phyloP scores from a whole-genome alignment of 2,888 invertebrate species.

The Ceraclea dissimilis region DNA sequence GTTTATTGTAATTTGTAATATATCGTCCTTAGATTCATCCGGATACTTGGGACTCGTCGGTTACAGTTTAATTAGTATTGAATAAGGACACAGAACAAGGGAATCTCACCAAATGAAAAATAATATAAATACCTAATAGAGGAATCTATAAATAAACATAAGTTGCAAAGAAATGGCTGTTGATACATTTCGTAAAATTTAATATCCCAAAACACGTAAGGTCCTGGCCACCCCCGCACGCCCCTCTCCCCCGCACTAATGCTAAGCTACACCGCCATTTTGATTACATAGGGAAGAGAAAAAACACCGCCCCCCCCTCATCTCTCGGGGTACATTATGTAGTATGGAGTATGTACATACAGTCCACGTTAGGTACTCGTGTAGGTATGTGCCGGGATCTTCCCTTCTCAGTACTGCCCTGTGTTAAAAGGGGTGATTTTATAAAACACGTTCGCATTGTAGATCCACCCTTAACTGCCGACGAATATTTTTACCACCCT shows the following conservation, averaged over 20 bases:
- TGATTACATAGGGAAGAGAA: constrained; percentile 23
- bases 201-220: constrained; percentile 5
- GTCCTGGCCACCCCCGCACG: constrained; percentile 11
- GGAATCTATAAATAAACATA: too few species aligned
- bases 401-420: constrained; percentile 18
- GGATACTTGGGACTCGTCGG: too few species aligned
- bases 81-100: too few species aligned
- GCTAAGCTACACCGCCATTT: constrained; percentile 22
- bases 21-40: too few species aligned
- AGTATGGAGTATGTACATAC: not conserved
- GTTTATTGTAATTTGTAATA: too few species aligned
- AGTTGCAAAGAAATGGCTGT: not conserved
- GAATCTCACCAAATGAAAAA: too few species aligned
- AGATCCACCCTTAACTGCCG: constrained; percentile 22
- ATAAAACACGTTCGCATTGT: constrained; percentile 26
- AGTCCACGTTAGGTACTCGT: not conserved
- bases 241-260: constrained; percentile 5
- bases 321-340: constrained; percentile 25
- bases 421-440: constrained; percentile 25
- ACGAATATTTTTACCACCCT: constrained; percentile 19
- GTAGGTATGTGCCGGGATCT: constrained; percentile 22
- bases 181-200: not conserved
- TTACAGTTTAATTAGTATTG: too few species aligned
- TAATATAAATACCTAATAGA: too few species aligned
- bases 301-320: constrained; percentile 13